These are phyloP conservation scores for Mionectes macconnelli DNA, from an alignment of 2,113 vertebrate species.

Conservation along the genomic window DNA sequence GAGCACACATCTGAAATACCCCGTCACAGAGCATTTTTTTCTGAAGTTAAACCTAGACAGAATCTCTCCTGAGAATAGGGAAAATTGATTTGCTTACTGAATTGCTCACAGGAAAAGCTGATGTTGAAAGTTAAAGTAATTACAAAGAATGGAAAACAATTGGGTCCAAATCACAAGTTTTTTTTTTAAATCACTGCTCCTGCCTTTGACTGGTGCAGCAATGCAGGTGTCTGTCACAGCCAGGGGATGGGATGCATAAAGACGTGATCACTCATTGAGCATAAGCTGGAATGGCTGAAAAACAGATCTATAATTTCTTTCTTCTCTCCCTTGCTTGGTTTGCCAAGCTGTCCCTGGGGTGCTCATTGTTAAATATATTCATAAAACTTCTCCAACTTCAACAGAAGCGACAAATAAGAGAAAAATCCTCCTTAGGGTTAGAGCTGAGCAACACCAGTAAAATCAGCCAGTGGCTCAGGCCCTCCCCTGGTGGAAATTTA, in stretches of 20 bases:
- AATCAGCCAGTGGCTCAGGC: neutral
- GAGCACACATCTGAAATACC: slow-evolving; percentile 8
- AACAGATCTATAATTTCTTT: slow-evolving; percentile 59
- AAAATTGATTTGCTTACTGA: slow-evolving; percentile 65
- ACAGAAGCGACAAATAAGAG: neutral
- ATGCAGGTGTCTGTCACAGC: neutral
- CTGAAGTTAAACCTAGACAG: slow-evolving; percentile 34
- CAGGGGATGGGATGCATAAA: neutral
- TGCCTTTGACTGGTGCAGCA: neutral
- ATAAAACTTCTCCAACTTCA: slow-evolving; percentile 6
- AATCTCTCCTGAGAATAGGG: slow-evolving; percentile 47
- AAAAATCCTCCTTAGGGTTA: neutral
- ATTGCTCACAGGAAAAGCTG: slow-evolving; percentile 47
- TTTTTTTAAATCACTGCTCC: neutral
- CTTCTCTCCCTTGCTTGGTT: slow-evolving; percentile 49
- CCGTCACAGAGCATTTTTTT: neutral
- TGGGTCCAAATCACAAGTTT: neutral
- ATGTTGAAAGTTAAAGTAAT: slow-evolving; percentile 59
- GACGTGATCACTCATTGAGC: neutral
- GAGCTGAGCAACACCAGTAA: neutral
- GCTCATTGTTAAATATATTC: slow-evolving; percentile 38
- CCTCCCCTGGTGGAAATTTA: neutral
- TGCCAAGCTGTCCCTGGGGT: slow-evolving; percentile 34
- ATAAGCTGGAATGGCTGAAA: slow-evolving; percentile 1
- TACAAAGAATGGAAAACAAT: slow-evolving; percentile 24